A percentile compares a stretch with the other conserved stretches of the same genome.
phyloP scores from a whole-genome alignment of 2,113 vertebrate species.

The Gallinago undulata region DNA sequence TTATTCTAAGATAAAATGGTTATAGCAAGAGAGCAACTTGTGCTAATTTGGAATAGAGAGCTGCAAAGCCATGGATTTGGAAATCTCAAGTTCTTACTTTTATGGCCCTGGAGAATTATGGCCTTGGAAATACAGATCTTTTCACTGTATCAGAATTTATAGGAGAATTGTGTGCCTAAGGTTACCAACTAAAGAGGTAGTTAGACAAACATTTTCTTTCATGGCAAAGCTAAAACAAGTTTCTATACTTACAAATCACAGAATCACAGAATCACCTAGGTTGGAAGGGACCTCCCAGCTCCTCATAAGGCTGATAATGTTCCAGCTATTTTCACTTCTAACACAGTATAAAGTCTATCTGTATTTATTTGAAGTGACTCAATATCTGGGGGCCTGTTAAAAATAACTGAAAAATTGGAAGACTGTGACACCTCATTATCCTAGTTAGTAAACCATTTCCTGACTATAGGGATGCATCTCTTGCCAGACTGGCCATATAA shows the following conservation, averaged over 20 bases:
- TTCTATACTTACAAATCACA: background rate
- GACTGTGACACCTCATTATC: background rate
- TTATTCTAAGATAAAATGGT: background rate
- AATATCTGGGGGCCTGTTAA: background rate
- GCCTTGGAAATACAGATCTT: background rate
- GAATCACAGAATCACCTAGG: too few species aligned
- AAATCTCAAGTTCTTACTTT: background rate
- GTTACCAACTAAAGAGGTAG: background rate
- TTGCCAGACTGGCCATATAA: background rate
- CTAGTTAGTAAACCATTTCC: background rate
- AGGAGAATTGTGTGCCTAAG: background rate
- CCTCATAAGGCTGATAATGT: too few species aligned
- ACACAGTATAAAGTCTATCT: background rate
- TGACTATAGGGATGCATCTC: background rate
- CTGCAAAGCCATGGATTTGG: background rate
- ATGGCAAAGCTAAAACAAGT: background rate
- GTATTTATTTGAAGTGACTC: background rate
- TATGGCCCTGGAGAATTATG: background rate
- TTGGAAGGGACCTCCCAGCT: too few species aligned
- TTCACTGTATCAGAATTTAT: background rate
- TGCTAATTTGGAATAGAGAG: background rate
- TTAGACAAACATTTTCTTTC: background rate
- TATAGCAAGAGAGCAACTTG: accelerated
- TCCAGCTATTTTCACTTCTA: background rate
- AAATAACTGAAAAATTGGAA: background rate